Conservation (phyloP, 2,797 vertebrate species). For the Stomatorhinus walkeri region DNA sequence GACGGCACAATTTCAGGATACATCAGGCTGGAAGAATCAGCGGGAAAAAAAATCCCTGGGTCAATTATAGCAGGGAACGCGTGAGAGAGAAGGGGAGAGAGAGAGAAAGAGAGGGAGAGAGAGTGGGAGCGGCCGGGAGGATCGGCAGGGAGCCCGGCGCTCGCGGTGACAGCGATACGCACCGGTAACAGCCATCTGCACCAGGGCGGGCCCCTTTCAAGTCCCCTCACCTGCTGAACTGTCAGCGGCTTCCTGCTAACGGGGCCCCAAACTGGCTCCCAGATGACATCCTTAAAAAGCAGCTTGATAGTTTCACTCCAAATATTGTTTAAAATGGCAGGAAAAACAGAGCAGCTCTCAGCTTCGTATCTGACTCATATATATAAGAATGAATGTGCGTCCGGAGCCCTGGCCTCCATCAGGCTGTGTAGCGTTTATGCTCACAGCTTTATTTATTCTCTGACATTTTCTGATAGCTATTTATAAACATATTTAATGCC, state of each 20-base stretch:
- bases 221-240: constrained; percentile 60
- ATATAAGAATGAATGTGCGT: neutral
- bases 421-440: neutral
- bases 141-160: constrained; percentile 68
- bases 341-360: neutral
- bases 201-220: constrained; percentile 55
- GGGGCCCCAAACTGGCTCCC: neutral
- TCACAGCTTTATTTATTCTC: neutral
- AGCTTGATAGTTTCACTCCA: constrained; percentile 20
- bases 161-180: constrained; percentile 67
- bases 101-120: constrained; percentile 54
- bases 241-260: constrained; percentile 43
- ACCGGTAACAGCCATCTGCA: constrained; percentile 57
- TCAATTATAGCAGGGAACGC: constrained; percentile 77
- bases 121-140: constrained; percentile 61
- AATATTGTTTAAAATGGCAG: constrained; percentile 22
- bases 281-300: constrained; percentile 10
- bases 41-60: constrained; percentile 56
- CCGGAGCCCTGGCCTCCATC: neutral
- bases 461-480: neutral
- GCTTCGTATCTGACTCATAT: neutral
- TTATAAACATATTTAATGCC: neutral
- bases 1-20: constrained; percentile 49
- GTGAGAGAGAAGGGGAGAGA: constrained; percentile 20
- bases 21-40: constrained; percentile 69